These are phyloP conservation scores for Melipona quadrifasciata DNA, from an alignment of 1,140 invertebrate genomes.

Conservation along the genomic window DNA sequence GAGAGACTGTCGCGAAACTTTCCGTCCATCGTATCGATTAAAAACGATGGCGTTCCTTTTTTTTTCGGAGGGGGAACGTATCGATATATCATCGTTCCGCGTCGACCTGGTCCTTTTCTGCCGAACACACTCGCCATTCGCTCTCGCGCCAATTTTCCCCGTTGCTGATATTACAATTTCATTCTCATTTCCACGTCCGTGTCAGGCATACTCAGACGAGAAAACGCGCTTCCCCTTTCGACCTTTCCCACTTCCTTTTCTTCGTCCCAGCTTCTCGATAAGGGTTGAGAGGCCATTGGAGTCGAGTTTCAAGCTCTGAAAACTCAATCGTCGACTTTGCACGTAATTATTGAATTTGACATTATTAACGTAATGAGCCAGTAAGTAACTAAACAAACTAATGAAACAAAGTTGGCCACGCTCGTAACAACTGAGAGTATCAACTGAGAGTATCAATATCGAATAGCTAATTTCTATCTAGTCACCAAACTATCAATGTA, in stretches of 20 bases:
- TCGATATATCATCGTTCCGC: conserved; percentile 33
- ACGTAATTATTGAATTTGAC: too few relatives aligned
- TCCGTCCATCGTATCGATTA: conserved; percentile 35
- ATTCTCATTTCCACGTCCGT: conserved; percentile 58
- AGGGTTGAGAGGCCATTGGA: too few relatives aligned
- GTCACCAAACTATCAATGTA: too few relatives aligned
- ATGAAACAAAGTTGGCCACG: too few relatives aligned
- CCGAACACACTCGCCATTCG: conserved; percentile 6
- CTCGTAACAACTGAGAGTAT: too few relatives aligned
- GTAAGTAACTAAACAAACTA: too few relatives aligned
- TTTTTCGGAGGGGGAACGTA: not conserved
- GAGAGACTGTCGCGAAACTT: conserved; percentile 6
- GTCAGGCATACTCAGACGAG: conserved; percentile 53
- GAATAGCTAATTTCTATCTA: too few relatives aligned
- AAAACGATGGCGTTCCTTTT: conserved; percentile 31
- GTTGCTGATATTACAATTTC: conserved; percentile 58
- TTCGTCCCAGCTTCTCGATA: not conserved
- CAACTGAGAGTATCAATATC: too few relatives aligned
- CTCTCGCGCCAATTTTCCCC: conserved; percentile 54
- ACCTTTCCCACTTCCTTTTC: not conserved
- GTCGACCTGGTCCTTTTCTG: conserved; percentile 17
- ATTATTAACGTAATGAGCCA: too few relatives aligned
- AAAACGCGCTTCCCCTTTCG: conserved; percentile 51
- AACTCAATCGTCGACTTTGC: too few relatives aligned
- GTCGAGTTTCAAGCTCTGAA: too few relatives aligned